These are phyloP conservation scores for Rhopilema esculentum DNA, from an alignment of 30 jellyfish, hydroid and myxozoan species.

Conservation along the genomic window DNA sequence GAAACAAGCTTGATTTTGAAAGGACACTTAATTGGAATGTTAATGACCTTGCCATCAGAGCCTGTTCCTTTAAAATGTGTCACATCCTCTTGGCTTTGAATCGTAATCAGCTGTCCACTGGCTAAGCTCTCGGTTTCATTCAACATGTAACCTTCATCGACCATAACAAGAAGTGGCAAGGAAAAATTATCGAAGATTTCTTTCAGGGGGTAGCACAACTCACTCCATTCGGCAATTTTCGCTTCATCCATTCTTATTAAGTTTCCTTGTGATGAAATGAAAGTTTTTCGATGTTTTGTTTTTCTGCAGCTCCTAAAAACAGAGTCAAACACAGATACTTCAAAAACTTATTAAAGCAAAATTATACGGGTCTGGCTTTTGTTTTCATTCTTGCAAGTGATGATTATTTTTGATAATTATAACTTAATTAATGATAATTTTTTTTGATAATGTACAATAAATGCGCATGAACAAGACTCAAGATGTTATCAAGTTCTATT, in stretches of 20 bases:
- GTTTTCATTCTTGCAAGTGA: no score
- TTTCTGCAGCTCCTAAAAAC: background rate
- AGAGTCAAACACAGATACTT: no score
- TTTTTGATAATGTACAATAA: no score
- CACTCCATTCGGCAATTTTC: slow-evolving; percentile 36
- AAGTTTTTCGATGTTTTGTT: no score
- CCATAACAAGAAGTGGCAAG: slow-evolving; percentile 55
- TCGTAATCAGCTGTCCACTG: slow-evolving; percentile 71
- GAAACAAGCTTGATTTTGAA: slow-evolving; percentile 55
- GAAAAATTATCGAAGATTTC: slow-evolving; percentile 31
- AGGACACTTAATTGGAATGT: slow-evolving; percentile 80
- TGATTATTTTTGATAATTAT: no score
- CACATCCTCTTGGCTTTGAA: slow-evolving; percentile 76
- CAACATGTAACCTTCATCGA: slow-evolving; percentile 66
- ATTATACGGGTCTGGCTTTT: no score
- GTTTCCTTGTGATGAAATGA: no score
- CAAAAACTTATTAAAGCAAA: no score
- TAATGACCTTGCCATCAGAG: slow-evolving; percentile 59
- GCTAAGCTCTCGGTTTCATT: slow-evolving; percentile 65
- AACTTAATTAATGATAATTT: no score
- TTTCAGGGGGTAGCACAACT: slow-evolving; percentile 29
- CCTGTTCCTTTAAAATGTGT: slow-evolving; percentile 78
- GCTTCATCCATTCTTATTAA: background rate
- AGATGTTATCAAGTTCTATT: no score
- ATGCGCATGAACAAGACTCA: no score